Conservation (phyloP, 2,888 invertebrate species). For the Hydrotaea cyrtoneurina region DNA sequence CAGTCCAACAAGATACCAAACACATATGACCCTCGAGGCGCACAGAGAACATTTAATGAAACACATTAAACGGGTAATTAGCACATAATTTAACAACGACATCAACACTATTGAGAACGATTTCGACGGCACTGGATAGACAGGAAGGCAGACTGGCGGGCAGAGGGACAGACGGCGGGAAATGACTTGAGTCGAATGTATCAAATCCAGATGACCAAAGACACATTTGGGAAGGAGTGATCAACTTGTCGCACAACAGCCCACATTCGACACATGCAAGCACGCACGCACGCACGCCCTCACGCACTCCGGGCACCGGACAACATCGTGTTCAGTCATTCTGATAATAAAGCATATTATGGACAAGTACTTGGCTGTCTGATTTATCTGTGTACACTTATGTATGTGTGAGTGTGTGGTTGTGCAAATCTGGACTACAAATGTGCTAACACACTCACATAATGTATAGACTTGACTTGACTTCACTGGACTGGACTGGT, state of each 20-base stretch:
- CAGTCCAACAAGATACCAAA: neutral
- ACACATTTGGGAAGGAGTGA: neutral
- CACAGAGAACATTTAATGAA: slow-evolving; percentile 15
- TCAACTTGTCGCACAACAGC: neutral
- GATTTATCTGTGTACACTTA: neutral
- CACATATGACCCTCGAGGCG: neutral
- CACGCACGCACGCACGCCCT: neutral
- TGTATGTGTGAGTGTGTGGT: neutral
- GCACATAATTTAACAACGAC: slow-evolving; percentile 27
- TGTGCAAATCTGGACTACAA: neutral
- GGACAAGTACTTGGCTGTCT: neutral
- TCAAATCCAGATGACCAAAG: neutral
- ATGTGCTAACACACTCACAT: neutral
- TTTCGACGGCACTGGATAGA: neutral
- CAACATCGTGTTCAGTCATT: neutral
- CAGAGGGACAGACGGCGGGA: neutral
- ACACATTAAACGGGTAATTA: slow-evolving; percentile 28
- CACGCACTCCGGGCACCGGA: neutral
- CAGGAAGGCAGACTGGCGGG: neutral
- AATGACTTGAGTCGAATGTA: slow-evolving; percentile 5
- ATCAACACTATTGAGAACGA: slow-evolving; percentile 28
- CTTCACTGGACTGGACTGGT: slow-evolving; percentile 19
- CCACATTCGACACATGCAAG: neutral
- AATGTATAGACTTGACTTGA: neutral
- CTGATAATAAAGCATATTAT: slow-evolving; percentile 1